A percentile compares a stretch with the other conserved stretches of the same genome.
phyloP scores from a whole-genome alignment of 2,888 invertebrate genomes.

The Opisthograptis luteolata region DNA sequence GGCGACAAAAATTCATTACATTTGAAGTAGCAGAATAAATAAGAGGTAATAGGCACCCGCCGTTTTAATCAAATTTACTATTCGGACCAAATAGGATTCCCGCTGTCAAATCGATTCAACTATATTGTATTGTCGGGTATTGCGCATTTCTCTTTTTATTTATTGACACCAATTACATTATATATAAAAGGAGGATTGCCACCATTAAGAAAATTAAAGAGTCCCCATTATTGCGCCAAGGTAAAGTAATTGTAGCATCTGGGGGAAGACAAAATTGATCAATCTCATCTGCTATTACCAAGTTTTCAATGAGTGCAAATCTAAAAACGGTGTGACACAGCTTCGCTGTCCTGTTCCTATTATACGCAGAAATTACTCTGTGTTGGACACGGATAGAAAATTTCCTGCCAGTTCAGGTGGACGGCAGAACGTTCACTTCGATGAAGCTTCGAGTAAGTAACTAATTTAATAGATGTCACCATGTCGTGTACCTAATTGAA shows the following conservation, averaged over 20 bases:
- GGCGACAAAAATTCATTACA: constrained; percentile 45
- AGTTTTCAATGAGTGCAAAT: constrained; percentile 16
- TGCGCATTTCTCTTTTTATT: constrained; percentile 50
- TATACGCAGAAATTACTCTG: too few relatives aligned
- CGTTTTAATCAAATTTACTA: constrained; percentile 65
- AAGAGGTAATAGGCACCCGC: constrained; percentile 47
- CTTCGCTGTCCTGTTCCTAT: too few relatives aligned
- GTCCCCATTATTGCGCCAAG: constrained; percentile 15
- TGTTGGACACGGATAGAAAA: constrained; percentile 32
- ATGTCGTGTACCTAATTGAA: too few relatives aligned
- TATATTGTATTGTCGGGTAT: constrained; percentile 45
- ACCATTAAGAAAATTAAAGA: constrained; percentile 57
- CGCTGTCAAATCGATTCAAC: constrained; percentile 66
- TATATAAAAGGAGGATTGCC: too few relatives aligned
- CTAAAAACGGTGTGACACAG: constrained; percentile 12
- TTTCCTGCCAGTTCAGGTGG: constrained; percentile 26
- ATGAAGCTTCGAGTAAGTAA: neutral
- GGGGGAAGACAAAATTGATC: constrained; percentile 23
- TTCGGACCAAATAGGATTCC: constrained; percentile 58
- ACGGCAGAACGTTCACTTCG: constrained; percentile 9
- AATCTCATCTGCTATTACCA: constrained; percentile 16
- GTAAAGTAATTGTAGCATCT: constrained; percentile 27
- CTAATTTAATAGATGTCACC: too few relatives aligned
- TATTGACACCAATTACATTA: too few relatives aligned
- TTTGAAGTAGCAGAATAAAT: constrained; percentile 51